Evolutionary conservation across 2,113 vertebrate genomes (phyloP).

Genomic region (Bucco capensis): DNA sequence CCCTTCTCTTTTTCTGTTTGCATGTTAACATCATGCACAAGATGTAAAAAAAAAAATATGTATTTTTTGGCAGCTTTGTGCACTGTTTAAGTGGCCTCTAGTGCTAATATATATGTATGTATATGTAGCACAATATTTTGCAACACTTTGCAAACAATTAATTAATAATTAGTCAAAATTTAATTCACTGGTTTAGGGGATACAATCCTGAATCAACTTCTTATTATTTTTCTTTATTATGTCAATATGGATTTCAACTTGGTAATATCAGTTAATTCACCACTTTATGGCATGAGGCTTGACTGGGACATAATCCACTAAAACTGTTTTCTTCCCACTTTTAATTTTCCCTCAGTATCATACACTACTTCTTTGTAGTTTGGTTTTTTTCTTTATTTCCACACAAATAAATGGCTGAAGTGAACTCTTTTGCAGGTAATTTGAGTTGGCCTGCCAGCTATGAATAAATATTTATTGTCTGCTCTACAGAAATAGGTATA

Average conservation of each 20-base stretch:
- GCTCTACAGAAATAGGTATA: background rate
- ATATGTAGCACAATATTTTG: background rate
- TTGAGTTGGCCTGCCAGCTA: background rate
- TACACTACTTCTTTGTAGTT: background rate
- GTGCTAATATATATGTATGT: background rate
- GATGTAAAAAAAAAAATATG: background rate
- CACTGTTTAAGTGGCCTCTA: background rate
- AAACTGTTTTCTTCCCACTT: background rate
- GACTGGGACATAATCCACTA: background rate
- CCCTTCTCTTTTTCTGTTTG: background rate
- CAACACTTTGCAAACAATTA: background rate
- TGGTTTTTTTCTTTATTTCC: background rate
- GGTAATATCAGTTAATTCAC: background rate
- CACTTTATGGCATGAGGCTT: background rate
- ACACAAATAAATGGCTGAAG: background rate
- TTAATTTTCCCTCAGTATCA: background rate
- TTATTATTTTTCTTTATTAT: background rate
- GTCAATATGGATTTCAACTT: background rate
- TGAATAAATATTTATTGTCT: conserved; percentile 35
- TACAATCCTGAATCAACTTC: background rate
- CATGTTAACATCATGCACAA: background rate
- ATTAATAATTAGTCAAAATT: background rate
- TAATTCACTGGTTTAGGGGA: background rate
- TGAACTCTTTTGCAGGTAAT: background rate
- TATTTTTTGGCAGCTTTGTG: background rate